A percentile compares a stretch with the other conserved stretches of the same genome.
Conservation (phyloP, 2,797 vertebrate species). For the Ataeniobius toweri region DNA sequence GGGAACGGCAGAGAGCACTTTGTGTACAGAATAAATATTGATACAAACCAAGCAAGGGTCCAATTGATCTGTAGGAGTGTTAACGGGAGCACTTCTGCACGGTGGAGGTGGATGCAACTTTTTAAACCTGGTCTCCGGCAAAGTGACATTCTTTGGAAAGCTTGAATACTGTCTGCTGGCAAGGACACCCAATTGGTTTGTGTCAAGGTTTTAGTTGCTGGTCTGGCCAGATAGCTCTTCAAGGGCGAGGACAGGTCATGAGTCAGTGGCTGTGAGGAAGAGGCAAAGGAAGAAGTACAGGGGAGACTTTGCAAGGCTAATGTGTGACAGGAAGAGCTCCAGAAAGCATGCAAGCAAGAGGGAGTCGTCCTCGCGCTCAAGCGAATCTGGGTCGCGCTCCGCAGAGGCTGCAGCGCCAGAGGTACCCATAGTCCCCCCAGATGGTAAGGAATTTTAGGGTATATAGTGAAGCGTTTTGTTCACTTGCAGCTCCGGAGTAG, state of each 20-base stretch:
- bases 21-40: conserved; percentile 85
- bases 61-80: conserved; percentile 73
- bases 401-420: conserved; percentile 68
- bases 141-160: conserved; percentile 31
- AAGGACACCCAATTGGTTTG: conserved; percentile 31
- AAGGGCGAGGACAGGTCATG: conserved; percentile 61
- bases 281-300: conserved; percentile 61
- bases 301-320: conserved; percentile 65
- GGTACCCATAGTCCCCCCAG: conserved; percentile 70
- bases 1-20: conserved; percentile 67
- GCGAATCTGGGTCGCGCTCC: conserved; percentile 66
- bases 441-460: conserved; percentile 72
- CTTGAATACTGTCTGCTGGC: conserved; percentile 19
- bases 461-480: neutral
- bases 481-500: conserved; percentile 7
- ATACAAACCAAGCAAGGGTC: conserved; percentile 79
- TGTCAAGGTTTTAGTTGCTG: conserved; percentile 34
- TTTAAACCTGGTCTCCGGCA: conserved; percentile 33
- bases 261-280: conserved; percentile 68
- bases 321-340: conserved; percentile 84
- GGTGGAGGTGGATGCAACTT: conserved; percentile 38
- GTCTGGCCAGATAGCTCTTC: conserved; percentile 44
- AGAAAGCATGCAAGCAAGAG: conserved; percentile 78
- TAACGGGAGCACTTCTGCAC: conserved; percentile 49
- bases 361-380: conserved; percentile 75